Evolutionary conservation across 1,140 invertebrate species (phyloP), one percentile per base, ranked within the genome.

Genomic region (Goniozus legneri): DNA sequence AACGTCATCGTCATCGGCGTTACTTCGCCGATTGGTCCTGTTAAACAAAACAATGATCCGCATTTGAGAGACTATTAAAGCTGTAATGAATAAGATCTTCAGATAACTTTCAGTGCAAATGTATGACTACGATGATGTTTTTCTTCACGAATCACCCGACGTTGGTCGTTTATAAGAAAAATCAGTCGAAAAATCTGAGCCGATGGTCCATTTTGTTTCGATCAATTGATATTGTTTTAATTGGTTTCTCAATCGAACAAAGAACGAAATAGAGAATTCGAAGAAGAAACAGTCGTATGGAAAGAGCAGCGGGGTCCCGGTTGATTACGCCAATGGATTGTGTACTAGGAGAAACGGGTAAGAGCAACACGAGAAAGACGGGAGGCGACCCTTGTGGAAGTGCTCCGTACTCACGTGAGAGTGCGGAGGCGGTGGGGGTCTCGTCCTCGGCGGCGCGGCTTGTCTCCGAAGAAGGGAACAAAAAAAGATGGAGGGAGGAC

Each of bases 401-500:
- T n/a, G n/a, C n/a, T n/a, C n/a, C n/a, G n/a, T n/a, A n/a, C n/a
- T n/a, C n/a, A n/a, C n/a, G n/a, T n/a, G n/a, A n/a, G 64, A 35
- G 57, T 65, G 70, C 54, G 68, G 68, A 69, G 68, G 67, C 66
- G 69, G 67, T 71, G 64, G 65, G 65, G 71, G 66, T 59, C 62
- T 58, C n/a, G n/a, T n/a, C 30, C 47, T 46, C 20, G 14, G 47
- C 22, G 10, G 24, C 4, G 10, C 4, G 10, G 24, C 10, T 6
- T 10, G 10, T 10, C 24, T 4, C 24, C 4, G 60, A 56, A 65
- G 65, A 60, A 62, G 60, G 51, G 62, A 65, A 27, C 24, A 27
- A 69, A 69, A 67, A 60, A 54, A 62, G 59, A 42, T 48, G 58
- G 34, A 52, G 40, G 44, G 49, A 43, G 51, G 48, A 50, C 52